Base-by-base conservation (phyloP, 2,113 vertebrate species). In the Tachuris rubrigastra region DNA sequence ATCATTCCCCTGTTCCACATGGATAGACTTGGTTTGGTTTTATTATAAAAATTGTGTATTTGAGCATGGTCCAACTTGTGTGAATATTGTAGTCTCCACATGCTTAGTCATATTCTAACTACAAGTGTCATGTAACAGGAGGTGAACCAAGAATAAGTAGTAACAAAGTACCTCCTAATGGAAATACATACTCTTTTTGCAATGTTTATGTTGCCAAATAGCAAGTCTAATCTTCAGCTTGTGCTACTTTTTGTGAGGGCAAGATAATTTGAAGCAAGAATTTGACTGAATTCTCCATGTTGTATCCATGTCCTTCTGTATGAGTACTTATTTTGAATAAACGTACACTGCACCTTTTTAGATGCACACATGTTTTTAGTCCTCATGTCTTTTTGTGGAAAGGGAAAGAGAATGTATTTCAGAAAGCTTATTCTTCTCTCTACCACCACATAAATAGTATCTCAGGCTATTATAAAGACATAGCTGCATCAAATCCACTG, bases 261-360 rank as follows among this genome's bases (percentile, higher is more conserved):
- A 90, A 56, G 68, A 63, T 55, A 47, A 66, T 52, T 77, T 86
- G 52, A 16, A 94, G 68, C 22, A 75, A 81, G 60, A 75, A 77
- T 74, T 33, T 86, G 78, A 58, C 53, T 66, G 79, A 88, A 84
- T 93, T 95, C 12, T 93, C 55, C 7, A 8, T 41, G 21, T 79
- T 30, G 47, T 89, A 78, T 35, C 0, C 0, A 39, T 62, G n/a
- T 37, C 69, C 11, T 90, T 88, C 69, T 89, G 58, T 96, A 86
- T 50, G 14, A 94, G 37, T 88, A 63, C 93, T 94, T 95, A 84
- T 46, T 93, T 88, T 56, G 92, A 97, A 97, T 96, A 96, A 97
- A 97, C 10, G 18, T 56, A 50, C 37, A 37, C 46, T 49, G 35
- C 65, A 86, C 56, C 60, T 91, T 74, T 85, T 93, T 58, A 49